phyloP scores from a whole-genome alignment of 2,888 invertebrate genomes.

The Campaea margaritaria region DNA sequence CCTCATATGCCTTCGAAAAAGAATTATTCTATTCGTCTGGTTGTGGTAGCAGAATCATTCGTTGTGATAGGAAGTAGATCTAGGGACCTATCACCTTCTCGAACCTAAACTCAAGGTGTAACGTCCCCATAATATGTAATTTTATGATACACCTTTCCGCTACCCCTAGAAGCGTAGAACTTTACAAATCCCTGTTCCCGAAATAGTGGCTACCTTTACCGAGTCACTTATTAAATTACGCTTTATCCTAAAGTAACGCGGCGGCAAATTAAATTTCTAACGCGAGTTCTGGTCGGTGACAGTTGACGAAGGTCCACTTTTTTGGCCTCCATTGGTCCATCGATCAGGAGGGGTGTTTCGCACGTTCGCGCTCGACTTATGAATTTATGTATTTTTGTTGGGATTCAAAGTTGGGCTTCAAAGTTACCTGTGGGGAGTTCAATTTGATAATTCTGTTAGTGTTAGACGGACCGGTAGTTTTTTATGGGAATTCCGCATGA shows the following conservation, averaged over 20 bases:
- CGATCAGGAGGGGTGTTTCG: conserved; percentile 45
- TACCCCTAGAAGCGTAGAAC: too few relatives aligned
- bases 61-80: too few relatives aligned
- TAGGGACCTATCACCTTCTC: too few relatives aligned
- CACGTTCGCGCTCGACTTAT: conserved; percentile 37
- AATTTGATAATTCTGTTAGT: conserved; percentile 16
- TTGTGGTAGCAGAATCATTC: too few relatives aligned
- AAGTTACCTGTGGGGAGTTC: conserved; percentile 22
- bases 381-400: conserved; percentile 39
- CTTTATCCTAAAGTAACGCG: conserved; percentile 52
- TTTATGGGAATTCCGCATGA: neutral
- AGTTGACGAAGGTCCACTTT: conserved; percentile 72
- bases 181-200: neutral
- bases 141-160: too few relatives aligned
- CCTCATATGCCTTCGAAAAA: too few relatives aligned
- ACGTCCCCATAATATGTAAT: too few relatives aligned
- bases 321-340: conserved; percentile 49
- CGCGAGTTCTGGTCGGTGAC: conserved; percentile 63
- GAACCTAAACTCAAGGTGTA: too few relatives aligned
- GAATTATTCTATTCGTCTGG: too few relatives aligned
- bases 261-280: conserved; percentile 76
- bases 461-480: neutral
- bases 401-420: conserved; percentile 17
- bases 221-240: conserved; percentile 58
- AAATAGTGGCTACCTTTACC: conserved; percentile 36